phyloP scores from a whole-genome alignment of 2,113 vertebrate genomes.

The Pachypanchax playfairii region DNA sequence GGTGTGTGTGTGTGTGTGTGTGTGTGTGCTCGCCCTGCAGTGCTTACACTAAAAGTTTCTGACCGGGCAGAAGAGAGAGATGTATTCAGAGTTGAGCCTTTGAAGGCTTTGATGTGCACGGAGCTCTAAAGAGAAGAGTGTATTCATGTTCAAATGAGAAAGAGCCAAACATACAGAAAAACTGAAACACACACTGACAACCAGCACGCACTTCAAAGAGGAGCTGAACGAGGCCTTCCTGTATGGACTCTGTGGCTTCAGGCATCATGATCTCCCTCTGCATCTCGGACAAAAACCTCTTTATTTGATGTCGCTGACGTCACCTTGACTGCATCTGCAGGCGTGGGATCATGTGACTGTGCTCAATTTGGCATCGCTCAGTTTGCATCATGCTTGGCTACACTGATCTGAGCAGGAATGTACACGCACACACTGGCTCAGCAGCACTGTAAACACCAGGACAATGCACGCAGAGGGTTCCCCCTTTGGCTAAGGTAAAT shows the following conservation, averaged over 20 bases:
- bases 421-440: constrained; percentile 35
- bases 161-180: constrained; percentile 73
- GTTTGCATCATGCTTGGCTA: constrained; percentile 54
- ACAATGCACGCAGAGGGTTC: constrained; percentile 67
- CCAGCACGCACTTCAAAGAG: constrained; percentile 72
- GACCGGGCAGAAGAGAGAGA: constrained; percentile 52
- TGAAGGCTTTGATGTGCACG: constrained; percentile 84
- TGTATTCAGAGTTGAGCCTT: constrained; percentile 69
- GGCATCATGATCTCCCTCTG: constrained; percentile 44
- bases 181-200: constrained; percentile 61
- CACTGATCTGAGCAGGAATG: constrained; percentile 79
- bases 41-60: constrained; percentile 56
- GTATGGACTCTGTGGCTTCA: constrained; percentile 64
- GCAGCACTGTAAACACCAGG: constrained; percentile 70
- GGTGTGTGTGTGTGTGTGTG: constrained; percentile 28
- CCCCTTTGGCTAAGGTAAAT: constrained; percentile 77
- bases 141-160: constrained; percentile 83
- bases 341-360: not conserved
- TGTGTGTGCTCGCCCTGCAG: constrained; percentile 53
- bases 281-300: constrained; percentile 3
- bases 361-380: constrained; percentile 46
- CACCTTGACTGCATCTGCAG: constrained; percentile 36
- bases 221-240: constrained; percentile 73
- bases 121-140: constrained; percentile 68
- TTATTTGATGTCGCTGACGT: constrained; percentile 1